These are phyloP conservation scores for Danionella cerebrum DNA, from an alignment of 2,113 vertebrate species.

Conservation along the genomic window DNA sequence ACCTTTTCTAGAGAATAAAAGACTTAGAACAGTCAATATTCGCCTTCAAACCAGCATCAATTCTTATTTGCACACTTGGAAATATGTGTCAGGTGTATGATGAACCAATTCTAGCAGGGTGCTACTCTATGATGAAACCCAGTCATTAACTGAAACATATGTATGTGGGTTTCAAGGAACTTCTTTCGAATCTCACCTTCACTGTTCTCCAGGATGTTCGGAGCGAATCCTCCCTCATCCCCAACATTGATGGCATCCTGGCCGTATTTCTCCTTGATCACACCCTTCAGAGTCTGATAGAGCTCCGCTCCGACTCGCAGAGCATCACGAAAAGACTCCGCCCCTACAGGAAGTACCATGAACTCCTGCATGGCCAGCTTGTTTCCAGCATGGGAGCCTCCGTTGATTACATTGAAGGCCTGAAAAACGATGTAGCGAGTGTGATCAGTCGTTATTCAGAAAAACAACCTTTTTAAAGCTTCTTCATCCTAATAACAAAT, in stretches of 20 bases:
- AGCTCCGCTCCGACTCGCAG: slow-evolving; percentile 88
- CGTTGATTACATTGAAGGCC: slow-evolving; percentile 95
- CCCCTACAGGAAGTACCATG: slow-evolving; percentile 91
- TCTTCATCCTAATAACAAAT: too few relatives aligned
- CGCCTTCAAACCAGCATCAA: too few relatives aligned
- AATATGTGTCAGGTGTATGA: too few relatives aligned
- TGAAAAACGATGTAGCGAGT: slow-evolving; percentile 37
- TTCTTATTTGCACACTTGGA: too few relatives aligned
- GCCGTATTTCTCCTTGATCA: slow-evolving; percentile 92
- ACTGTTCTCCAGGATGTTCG: slow-evolving; percentile 91
- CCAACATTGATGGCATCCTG: slow-evolving; percentile 92
- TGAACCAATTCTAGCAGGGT: too few relatives aligned
- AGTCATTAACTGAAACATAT: too few relatives aligned
- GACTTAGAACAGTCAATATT: too few relatives aligned
- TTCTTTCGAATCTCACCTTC: slow-evolving; percentile 69
- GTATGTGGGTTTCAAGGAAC: too few relatives aligned
- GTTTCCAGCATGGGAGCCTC: slow-evolving; percentile 90
- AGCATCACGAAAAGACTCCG: slow-evolving; percentile 88
- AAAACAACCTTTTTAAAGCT: too few relatives aligned
- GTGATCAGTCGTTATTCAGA: background rate
- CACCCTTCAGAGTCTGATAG: slow-evolving; percentile 88
- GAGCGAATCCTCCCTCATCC: slow-evolving; percentile 90
- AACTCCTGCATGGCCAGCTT: slow-evolving; percentile 96
- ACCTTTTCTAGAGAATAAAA: too few relatives aligned
- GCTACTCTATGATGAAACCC: too few relatives aligned